Evolutionary conservation across 2,797 vertebrate species (phyloP), one percentile per base, ranked within the genome.

Genomic region (Okamejei kenojei): DNA sequence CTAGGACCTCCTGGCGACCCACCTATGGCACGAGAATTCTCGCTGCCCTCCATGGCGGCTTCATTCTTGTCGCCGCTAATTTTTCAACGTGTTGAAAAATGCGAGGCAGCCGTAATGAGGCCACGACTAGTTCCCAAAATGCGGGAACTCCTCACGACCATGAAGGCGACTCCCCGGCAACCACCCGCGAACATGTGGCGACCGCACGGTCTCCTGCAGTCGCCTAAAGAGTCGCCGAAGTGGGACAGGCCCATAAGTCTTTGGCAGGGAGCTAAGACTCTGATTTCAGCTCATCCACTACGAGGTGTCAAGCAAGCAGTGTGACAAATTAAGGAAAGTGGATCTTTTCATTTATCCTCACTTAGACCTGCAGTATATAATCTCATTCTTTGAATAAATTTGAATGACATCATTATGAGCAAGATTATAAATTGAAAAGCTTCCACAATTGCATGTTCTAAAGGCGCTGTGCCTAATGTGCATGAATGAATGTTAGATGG

Each of bases 401-500:
- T 86, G 58, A 13, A 19, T 84, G 54, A 26, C 81, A 29, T 84
- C 45, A 84, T 54, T 84, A 58, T 58, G 26, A 84, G 5, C 11
- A 54, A n/a, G 11, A 65, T 86, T 17, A 63, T 63, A 17, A 86
- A 63, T 58, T 86, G 82, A 61, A 65, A 32, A 29, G 29, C n/a
- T 86, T 86, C 61, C 58, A 65, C 26, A 29, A n/a, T 7, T 63
- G 1, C 45, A 82, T 82, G 13, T 88, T 65, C 84, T 1, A 84
- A 84, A 84, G 13, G 45, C 32, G 21, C 15, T 88, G n/a, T 21
- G 61, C 13, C 61, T 88, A 68, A 88, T 35, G 5, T 88, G 54
- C 82, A 26, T 86, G 82, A 63, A 63, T 63, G 54, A 86, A 84
- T 86, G 81, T 63, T 32, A 19, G 58, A 88, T 65, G n/a, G n/a